Evolutionary conservation across 64 coral and sea anemone genomes (phyloP).

Genomic region (Porites australiensis): DNA sequence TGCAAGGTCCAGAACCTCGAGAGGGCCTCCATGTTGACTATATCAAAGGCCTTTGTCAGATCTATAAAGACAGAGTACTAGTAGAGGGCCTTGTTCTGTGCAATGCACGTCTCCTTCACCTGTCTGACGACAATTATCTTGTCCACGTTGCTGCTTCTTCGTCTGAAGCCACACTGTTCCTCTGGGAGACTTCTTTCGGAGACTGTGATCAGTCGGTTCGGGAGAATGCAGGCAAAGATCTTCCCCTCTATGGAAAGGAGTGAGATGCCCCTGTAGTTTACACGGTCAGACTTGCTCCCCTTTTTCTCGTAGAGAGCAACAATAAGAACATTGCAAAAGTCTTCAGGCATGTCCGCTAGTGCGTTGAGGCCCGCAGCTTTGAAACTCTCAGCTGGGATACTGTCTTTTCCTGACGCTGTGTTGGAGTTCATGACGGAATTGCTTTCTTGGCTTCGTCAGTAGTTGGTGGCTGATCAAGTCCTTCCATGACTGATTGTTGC

Average conservation of each 20-base stretch:
- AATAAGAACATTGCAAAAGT: conserved; percentile 58
- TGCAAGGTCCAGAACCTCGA: conserved; percentile 49
- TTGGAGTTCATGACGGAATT: not conserved
- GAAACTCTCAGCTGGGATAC: too few species aligned
- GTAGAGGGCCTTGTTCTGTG: too few species aligned
- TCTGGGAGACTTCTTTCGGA: conserved; percentile 14
- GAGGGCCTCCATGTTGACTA: not conserved
- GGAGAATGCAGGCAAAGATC: conserved; percentile 49
- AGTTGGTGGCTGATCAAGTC: too few species aligned
- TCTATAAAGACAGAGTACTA: too few species aligned
- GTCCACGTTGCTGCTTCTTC: conserved; percentile 22
- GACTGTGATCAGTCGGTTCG: conserved; percentile 50
- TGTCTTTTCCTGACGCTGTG: too few species aligned
- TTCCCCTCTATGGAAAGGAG: conserved; percentile 61
- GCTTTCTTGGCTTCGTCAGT: conserved; percentile 57
- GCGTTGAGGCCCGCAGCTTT: too few species aligned
- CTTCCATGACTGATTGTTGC: not conserved
- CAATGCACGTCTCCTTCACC: too few species aligned
- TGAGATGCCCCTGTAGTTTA: conserved; percentile 57
- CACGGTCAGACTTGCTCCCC: conserved; percentile 41
- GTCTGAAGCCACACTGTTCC: conserved; percentile 30
- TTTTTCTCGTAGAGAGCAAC: conserved; percentile 70
- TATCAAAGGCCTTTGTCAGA: too few species aligned
- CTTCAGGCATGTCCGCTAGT: not conserved
- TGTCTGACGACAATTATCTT: conserved; percentile 6